Conservation (phyloP, 1,140 invertebrate species). For the Drosophila orosa region DNA sequence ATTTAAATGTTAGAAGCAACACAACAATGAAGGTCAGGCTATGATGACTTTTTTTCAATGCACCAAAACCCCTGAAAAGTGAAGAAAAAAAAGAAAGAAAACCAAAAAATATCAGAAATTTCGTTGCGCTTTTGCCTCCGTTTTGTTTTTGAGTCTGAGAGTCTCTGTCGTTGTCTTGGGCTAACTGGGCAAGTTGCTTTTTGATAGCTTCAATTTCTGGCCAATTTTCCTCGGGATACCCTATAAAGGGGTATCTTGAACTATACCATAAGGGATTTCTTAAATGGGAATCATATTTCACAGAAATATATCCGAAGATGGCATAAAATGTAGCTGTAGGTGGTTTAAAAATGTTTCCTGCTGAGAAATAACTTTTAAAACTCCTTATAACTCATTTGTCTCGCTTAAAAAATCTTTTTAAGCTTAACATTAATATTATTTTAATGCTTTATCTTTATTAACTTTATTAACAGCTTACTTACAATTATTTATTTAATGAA, state of each 20-base stretch:
- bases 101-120: constrained; percentile 25
- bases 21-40: constrained; percentile 71
- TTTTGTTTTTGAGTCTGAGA: constrained; percentile 16
- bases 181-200: constrained; percentile 53
- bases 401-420: no score
- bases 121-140: constrained; percentile 45
- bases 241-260: not conserved
- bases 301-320: not conserved
- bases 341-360: no score
- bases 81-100: not conserved
- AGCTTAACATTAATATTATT: no score
- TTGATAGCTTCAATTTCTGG: constrained; percentile 69
- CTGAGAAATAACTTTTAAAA: no score
- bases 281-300: not conserved
- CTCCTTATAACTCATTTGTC: no score
- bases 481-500: no score
- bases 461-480: no score
- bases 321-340: not conserved
- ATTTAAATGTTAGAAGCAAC: constrained; percentile 77
- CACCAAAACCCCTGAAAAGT: constrained; percentile 25
- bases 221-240: constrained; percentile 58
- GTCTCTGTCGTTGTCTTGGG: constrained; percentile 41
- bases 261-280: not conserved
- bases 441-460: no score
- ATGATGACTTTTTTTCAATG: constrained; percentile 47